These are phyloP conservation scores for Platysteira castanea DNA, from an alignment of 2,113 vertebrate species.

Conservation along the genomic window DNA sequence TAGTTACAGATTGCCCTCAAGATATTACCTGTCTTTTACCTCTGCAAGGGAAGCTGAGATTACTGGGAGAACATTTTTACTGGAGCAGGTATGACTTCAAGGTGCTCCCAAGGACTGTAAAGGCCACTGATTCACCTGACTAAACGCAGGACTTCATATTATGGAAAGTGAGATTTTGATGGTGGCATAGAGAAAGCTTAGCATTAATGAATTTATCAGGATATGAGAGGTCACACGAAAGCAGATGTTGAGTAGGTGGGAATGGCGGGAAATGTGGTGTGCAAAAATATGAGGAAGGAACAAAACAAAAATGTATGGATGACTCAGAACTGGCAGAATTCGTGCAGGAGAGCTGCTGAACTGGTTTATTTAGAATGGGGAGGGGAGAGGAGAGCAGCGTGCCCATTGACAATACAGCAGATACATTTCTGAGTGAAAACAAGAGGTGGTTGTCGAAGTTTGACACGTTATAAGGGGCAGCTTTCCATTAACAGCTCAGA, in stretches of 20 bases:
- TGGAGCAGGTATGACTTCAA: neutral
- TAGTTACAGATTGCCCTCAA: neutral
- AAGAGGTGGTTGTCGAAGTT: neutral
- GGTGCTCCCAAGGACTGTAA: neutral
- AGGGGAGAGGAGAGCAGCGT: neutral
- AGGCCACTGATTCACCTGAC: neutral
- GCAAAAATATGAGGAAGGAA: neutral
- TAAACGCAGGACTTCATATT: neutral
- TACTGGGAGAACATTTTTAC: neutral
- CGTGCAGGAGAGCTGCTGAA: neutral
- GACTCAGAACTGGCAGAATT: neutral
- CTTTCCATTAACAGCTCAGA: neutral
- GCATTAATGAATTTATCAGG: neutral
- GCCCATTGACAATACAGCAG: neutral
- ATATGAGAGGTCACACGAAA: neutral
- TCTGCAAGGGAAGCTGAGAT: neutral
- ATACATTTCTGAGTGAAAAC: neutral
- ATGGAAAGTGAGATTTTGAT: neutral
- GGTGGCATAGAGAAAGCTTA: neutral
- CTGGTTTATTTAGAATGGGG: neutral
- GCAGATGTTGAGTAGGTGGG: neutral
- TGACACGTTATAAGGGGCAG: accelerated
- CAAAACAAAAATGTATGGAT: neutral
- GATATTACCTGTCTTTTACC: neutral
- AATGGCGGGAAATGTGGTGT: accelerated